Base-by-base conservation (phyloP, 2,113 vertebrate species). In the Actenoides hombroni region DNA sequence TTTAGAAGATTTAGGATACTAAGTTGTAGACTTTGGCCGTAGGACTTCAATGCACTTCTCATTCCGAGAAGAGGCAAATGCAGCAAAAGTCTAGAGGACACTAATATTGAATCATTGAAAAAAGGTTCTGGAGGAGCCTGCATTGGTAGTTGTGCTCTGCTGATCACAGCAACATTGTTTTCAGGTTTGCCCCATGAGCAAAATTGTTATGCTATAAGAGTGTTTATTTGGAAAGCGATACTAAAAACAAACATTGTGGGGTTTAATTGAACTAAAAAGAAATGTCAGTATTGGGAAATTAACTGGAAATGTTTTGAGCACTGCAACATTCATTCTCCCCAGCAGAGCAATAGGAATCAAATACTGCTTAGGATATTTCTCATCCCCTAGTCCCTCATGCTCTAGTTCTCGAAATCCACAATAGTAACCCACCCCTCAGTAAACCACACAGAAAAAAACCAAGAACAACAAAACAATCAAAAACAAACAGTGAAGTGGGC, bases 191-290 rank as follows among this genome's bases (percentile, higher is more conserved):
- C 14, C 6, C n/a, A 4, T 54, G 3, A 48, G 5, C n/a, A 82
- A 59, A 29, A 20, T 11, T 67, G 6, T 39, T 48, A 53, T 5
- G 19, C 15, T 25, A 8, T 29, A 33, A 35, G 6, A 19, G 11
- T 20, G 7, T 39, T 69, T 60, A 42, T 24, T 8, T 31, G 16
- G 16, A 80, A 53, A 35, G 21, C 8, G 33, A 49, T 5, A 60
- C 10, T 29, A 35, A 65, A 40, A 80, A 35, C 23, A 29, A 12
- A 17, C 5, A 1, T 5, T 1, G 0, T 16, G 5, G 0, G 18
- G 44, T 56, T 79, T 23, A 39, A 83, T n/a, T 40, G 6, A 71
- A 67, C 10, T 81, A 57, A 71, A 77, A 77, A 19, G 16, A 71
- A 65, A 29, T 20, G 6, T 48, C 39, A 65, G 15, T n/a, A 75